phyloP scores from a whole-genome alignment of 2,888 invertebrate species.

The Adelognathus sp. region DNA sequence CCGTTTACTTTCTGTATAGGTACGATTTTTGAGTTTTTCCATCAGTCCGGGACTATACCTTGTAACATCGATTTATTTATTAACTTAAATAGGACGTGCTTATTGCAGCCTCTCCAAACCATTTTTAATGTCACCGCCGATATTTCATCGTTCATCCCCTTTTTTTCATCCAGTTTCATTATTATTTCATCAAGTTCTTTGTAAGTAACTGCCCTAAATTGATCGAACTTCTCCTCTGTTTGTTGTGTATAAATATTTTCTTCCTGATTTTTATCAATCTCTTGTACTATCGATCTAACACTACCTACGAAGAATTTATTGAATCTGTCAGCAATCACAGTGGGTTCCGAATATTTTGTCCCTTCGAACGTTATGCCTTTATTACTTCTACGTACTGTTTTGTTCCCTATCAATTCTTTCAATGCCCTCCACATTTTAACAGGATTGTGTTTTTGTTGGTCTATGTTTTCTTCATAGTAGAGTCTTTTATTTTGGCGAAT shows the following conservation, averaged over 20 bases:
- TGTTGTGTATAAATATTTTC: not conserved
- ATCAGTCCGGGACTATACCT: conserved; percentile 23
- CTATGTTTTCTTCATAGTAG: conserved; percentile 37
- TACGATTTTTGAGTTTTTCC: conserved; percentile 32
- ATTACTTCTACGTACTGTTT: not conserved
- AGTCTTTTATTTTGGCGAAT: conserved; percentile 17
- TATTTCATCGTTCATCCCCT: not conserved
- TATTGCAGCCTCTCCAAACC: not conserved
- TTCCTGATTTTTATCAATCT: not conserved
- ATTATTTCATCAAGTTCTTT: not conserved
- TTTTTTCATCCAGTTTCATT: not conserved
- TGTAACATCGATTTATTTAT: conserved; percentile 11
- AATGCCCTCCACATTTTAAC: conserved; percentile 35
- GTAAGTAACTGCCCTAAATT: not conserved
- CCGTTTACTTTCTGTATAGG: conserved; percentile 32
- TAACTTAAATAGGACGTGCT: not conserved
- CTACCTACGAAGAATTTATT: conserved; percentile 4
- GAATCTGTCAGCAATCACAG: conserved; percentile 12
- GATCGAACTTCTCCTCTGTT: not conserved
- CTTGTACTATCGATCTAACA: not conserved
- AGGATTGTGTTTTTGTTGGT: conserved; percentile 6
- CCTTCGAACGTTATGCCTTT: conserved; percentile 28
- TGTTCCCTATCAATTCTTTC: conserved; percentile 33
- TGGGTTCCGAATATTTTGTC: not conserved
- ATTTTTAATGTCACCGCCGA: conserved; percentile 3